Evolutionary conservation across 2,888 invertebrate species (phyloP).

Genomic region (Drosophila formosana): DNA sequence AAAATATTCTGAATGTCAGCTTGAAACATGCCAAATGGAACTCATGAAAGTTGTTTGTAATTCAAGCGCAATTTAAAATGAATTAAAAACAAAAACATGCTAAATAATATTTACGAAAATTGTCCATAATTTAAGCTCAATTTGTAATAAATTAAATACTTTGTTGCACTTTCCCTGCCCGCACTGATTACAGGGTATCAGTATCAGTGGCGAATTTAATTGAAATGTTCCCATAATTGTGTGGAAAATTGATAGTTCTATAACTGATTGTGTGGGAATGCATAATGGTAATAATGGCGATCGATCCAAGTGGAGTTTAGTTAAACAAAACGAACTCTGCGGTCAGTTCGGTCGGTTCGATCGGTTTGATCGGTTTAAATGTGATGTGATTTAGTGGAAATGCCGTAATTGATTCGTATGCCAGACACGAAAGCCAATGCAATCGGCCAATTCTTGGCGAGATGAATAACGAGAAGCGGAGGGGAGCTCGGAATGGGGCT

Average conservation of each 20-base stretch:
- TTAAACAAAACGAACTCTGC: neutral
- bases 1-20: too few relatives aligned
- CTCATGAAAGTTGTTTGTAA: too few relatives aligned
- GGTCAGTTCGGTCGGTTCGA: neutral
- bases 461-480: conserved; percentile 21
- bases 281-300: conserved; percentile 3
- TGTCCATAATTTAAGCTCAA: too few relatives aligned
- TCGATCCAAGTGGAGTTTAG: conserved; percentile 6
- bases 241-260: conserved; percentile 17
- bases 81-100: too few relatives aligned
- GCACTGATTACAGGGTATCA: conserved; percentile 7
- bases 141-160: too few relatives aligned
- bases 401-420: conserved; percentile 36
- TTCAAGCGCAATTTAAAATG: too few relatives aligned
- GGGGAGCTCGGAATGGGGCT: neutral
- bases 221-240: conserved; percentile 46
- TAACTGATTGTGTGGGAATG: neutral
- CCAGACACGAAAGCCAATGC: conserved; percentile 50
- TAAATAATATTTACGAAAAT: too few relatives aligned
- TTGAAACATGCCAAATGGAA: too few relatives aligned
- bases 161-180: too few relatives aligned
- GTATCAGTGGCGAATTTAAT: conserved; percentile 2
- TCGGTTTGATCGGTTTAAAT: neutral
- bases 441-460: conserved; percentile 55
- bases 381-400: neutral